A percentile compares a stretch with the other conserved stretches of the same genome.
phyloP scores from a whole-genome alignment of 2,888 invertebrate species.

The Celastrina argiolus region DNA sequence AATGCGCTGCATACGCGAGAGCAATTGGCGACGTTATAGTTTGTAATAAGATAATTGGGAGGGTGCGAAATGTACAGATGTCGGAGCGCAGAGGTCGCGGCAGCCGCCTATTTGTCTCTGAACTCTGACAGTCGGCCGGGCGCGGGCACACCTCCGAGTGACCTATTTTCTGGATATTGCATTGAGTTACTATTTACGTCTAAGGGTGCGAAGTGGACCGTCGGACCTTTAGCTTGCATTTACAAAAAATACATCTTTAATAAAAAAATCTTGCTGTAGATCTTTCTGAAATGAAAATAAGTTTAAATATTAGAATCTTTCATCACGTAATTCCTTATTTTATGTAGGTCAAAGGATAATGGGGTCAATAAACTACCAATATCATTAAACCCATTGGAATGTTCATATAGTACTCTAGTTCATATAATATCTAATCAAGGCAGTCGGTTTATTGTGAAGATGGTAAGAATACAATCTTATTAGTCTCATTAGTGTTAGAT shows the following conservation, averaged over 20 bases:
- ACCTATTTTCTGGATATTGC: constrained; percentile 77
- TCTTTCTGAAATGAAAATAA: neutral
- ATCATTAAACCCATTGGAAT: neutral
- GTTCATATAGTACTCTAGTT: neutral
- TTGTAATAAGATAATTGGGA: constrained; percentile 50
- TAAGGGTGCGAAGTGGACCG: constrained; percentile 64
- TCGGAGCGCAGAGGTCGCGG: constrained; percentile 54
- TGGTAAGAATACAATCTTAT: neutral
- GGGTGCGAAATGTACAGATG: constrained; percentile 47
- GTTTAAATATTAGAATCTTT: neutral
- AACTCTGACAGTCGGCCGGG: constrained; percentile 48
- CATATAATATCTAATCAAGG: neutral
- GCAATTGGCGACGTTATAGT: constrained; percentile 32
- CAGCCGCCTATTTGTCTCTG: constrained; percentile 58
- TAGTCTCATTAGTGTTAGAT: neutral
- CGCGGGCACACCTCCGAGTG: constrained; percentile 74
- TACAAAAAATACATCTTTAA: neutral
- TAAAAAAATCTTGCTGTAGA: neutral
- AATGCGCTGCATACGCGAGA: constrained; percentile 32
- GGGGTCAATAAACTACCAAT: constrained; percentile 19
- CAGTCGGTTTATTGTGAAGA: neutral
- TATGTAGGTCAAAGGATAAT: constrained; percentile 26
- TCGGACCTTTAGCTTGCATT: constrained; percentile 53
- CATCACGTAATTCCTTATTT: constrained; percentile 7
- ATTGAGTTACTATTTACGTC: constrained; percentile 72